Evolutionary conservation across 2,113 vertebrate genomes (phyloP), one percentile per base, ranked within the genome.

Genomic region (Bolborhynchus lineola): DNA sequence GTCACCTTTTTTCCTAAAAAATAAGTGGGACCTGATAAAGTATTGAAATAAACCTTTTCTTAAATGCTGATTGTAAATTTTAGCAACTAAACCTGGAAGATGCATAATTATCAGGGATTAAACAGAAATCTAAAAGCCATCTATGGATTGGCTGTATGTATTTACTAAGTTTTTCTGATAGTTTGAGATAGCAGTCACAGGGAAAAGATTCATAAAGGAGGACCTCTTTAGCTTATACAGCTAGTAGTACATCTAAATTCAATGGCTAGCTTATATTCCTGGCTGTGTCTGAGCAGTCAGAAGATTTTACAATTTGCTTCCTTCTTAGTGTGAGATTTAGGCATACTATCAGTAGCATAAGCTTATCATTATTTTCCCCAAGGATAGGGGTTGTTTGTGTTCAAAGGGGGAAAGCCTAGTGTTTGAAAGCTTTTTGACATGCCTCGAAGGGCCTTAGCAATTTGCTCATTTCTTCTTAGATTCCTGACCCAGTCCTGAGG

Each of bases 391-490:
- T 21, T 71, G 35, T 81, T 96, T 90, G 77, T 71, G 33, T 90
- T 94, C 86, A 49, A 64, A 92, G 81, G n/a, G 60, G 92, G 49
- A 59, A 93, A 77, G 57, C 49, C 31, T 72, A 37, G 67, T 67
- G 57, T 78, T 97, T 64, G 31, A 86, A 87, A 69, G 57, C 65
- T 81, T 90, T 87, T 71, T 88, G 50, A 94, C 94, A 92, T 69
- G 44, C 91, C 14, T 46, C 19, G 11, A 76, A 91, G 26, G 29
- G 52, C 67, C 35, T 74, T 46, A 88, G 46, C 72, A 88, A 88
- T 26, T 6, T 21, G 15, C 25, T 92, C 2, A 14, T 72, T 89
- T 91, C 31, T 81, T 63, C 37, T 59, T 68, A n/a, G 42, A 16
- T 2, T 42, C 29, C 49, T 15, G 10, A 19, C 69, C n/a, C n/a